phyloP scores from a whole-genome alignment of 1,140 invertebrate genomes.

The Protaetia brevitarsis region DNA sequence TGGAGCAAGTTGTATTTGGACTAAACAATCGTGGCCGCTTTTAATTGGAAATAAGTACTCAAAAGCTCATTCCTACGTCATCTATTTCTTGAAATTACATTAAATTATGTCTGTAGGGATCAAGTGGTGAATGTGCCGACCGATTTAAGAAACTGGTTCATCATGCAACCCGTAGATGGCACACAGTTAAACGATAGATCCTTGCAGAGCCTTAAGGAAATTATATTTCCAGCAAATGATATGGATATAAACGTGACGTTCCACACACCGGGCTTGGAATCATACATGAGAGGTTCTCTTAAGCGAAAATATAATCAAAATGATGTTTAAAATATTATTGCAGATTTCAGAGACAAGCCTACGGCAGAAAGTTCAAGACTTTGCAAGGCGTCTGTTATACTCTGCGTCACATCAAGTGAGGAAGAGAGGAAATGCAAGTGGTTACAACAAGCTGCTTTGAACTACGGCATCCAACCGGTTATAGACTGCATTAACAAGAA shows the following conservation, averaged over 20 bases:
- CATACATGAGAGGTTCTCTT: background rate
- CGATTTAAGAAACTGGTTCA: background rate
- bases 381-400: slow-evolving; percentile 53
- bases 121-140: background rate
- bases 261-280: background rate
- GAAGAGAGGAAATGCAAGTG: slow-evolving; percentile 61
- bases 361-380: slow-evolving; percentile 36
- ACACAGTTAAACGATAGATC: background rate
- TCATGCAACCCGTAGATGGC: background rate
- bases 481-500: slow-evolving; percentile 43
- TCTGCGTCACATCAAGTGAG: slow-evolving; percentile 55
- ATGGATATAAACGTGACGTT: background rate
- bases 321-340: background rate
- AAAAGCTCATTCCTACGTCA: slow-evolving; percentile 37
- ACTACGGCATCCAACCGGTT: slow-evolving; percentile 57
- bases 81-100: background rate
- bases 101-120: background rate
- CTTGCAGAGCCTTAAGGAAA: background rate
- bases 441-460: slow-evolving; percentile 53
- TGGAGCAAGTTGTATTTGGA: slow-evolving; percentile 56
- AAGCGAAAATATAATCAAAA: background rate
- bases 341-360: slow-evolving; percentile 22
- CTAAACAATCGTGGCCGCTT: slow-evolving; percentile 57
- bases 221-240: background rate
- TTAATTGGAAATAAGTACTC: slow-evolving; percentile 55